Base-by-base conservation (phyloP, 1,140 invertebrate species). In the Pantala flavescens region DNA sequence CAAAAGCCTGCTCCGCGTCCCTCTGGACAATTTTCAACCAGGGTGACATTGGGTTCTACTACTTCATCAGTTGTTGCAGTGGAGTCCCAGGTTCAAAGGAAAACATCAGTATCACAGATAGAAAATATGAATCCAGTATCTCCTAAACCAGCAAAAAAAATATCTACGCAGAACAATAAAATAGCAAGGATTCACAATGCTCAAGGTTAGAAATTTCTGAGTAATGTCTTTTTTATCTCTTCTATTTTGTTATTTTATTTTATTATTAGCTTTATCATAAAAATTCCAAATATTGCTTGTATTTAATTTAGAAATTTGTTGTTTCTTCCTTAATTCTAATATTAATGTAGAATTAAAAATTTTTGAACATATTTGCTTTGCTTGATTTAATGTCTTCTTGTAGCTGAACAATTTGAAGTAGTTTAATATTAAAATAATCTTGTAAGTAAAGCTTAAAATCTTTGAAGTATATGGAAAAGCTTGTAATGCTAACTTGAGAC, bases 1-100 rank as follows among this genome's bases (percentile, higher is more conserved):
- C 49, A 63, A 12, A 63, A 21, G 49, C 14, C n/a, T 16, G n/a
- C 49, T 16, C 14, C 14, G 16, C 49, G 49, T 19, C 3, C 49
- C 14, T 16, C 49, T 7, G 49, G 49, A 14, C 49, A 85, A 14
- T 87, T 85, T 79, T 87, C 86, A 0, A 87, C 87, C 0, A 87
- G 85, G 79, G 84, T 88, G 49, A 87, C 87, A 79, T 82, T 83
- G 81, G 83, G 83, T 24, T 78, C 81, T 73, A 82, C 82, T 14
- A 81, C 83, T 75, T 80, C 83, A 2, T 82, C 81, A 24, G 82
- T 85, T 24, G 81, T 84, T 55, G 74, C 42, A 43, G 71, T 28
- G 73, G 70, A 23, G 73, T 73, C 24, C 36, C 43, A 11, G 23
- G 43, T 28, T 70, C 72, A 11, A 43, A 21, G 0, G 24, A 73